Evolutionary conservation across 2,888 invertebrate genomes (phyloP).

Genomic region (Tipula vernalis): DNA sequence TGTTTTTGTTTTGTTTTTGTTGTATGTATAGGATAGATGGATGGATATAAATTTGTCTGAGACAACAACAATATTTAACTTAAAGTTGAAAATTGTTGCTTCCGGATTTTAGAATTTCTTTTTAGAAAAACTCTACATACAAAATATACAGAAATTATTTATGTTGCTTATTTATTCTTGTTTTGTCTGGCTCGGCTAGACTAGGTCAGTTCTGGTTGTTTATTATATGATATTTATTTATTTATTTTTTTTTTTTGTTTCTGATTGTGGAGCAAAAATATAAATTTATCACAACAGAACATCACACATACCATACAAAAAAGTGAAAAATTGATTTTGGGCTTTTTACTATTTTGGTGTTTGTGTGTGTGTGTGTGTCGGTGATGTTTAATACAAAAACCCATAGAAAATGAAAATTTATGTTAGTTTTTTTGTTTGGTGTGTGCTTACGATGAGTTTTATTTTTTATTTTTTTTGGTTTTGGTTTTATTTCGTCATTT

Average conservation of each 20-base stretch:
- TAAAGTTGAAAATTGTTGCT: not conserved
- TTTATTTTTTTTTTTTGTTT: not conserved
- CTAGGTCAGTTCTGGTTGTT: slow-evolving; percentile 8
- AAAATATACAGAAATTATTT: not conserved
- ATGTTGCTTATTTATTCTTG: not conserved
- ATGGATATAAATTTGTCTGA: not conserved
- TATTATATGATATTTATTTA: not conserved
- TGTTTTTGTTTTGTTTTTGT: not conserved
- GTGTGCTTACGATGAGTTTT: not conserved
- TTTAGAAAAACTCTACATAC: not conserved
- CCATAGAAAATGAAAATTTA: not conserved
- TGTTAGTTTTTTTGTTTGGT: not conserved
- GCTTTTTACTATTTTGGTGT: not conserved
- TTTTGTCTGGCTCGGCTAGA: not conserved
- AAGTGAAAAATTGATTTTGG: slow-evolving; percentile 9
- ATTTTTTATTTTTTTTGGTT: not conserved
- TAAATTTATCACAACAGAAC: not conserved
- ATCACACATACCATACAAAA: not conserved
- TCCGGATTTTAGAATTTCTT: slow-evolving; percentile 7
- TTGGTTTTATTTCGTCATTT: not conserved
- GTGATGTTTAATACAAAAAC: not conserved
- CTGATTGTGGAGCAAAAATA: not conserved
- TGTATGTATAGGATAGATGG: not conserved
- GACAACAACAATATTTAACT: not conserved
- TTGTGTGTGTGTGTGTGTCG: not conserved